These are phyloP conservation scores for Cryptocephalus primarius DNA, from an alignment of 2,888 invertebrate genomes.

Conservation along the genomic window DNA sequence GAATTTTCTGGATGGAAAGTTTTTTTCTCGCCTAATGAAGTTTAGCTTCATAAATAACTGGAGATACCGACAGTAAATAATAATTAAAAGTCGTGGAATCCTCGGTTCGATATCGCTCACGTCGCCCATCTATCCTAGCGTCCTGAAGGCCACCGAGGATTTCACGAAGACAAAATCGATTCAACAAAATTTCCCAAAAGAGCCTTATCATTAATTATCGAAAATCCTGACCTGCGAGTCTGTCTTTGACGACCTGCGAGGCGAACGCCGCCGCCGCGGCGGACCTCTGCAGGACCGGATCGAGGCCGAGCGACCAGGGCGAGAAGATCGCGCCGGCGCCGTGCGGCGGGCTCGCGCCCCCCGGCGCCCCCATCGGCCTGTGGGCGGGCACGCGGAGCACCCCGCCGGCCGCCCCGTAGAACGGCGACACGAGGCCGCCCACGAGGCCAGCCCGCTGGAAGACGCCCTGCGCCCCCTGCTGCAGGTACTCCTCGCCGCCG, in stretches of 20 bases:
- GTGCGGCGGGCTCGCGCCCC: conserved; percentile 29
- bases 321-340: conserved; percentile 28
- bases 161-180: too few species aligned
- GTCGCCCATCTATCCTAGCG: too few species aligned
- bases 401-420: conserved; percentile 45
- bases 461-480: conserved; percentile 23
- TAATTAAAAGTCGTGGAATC: too few species aligned
- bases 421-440: conserved; percentile 34
- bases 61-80: too few species aligned
- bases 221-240: conserved; percentile 61
- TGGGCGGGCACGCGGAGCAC: conserved; percentile 78
- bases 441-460: conserved; percentile 28
- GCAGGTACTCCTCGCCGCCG: conserved; percentile 20
- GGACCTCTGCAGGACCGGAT: conserved; percentile 52
- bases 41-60: too few species aligned
- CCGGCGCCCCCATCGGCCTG: conserved; percentile 49
- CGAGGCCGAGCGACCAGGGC: conserved; percentile 44
- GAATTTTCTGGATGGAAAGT: too few species aligned
- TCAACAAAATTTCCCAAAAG: too few species aligned
- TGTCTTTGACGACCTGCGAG: conserved; percentile 72
- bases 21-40: too few species aligned
- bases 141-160: too few species aligned
- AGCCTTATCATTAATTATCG: too few species aligned
- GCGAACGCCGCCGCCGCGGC: conserved; percentile 64
- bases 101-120: too few species aligned